Conservation (phyloP, 2,888 invertebrate species). For the Euproctis similis region DNA sequence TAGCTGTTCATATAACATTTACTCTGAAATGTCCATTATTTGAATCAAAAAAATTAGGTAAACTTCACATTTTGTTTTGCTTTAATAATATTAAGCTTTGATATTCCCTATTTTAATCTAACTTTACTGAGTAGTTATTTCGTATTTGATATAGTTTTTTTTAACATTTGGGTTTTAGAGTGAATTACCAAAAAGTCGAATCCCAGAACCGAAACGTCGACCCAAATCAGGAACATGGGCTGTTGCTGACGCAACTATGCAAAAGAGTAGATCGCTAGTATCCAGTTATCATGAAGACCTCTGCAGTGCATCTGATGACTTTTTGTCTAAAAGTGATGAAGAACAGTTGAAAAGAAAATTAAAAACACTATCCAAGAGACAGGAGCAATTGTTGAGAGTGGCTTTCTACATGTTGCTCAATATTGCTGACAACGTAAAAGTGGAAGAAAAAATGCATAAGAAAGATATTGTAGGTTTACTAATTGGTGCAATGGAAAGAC, state of each 20-base stretch:
- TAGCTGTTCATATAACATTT: too few relatives aligned
- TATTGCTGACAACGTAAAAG: slow-evolving; percentile 94
- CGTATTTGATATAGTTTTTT: too few relatives aligned
- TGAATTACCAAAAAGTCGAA: slow-evolving; percentile 81
- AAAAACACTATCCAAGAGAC: slow-evolving; percentile 89
- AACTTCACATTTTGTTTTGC: too few relatives aligned
- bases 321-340: slow-evolving; percentile 78
- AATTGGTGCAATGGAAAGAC: slow-evolving; percentile 90
- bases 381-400: slow-evolving; percentile 93
- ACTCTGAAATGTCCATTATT: too few relatives aligned
- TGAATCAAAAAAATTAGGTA: too few relatives aligned
- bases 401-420: slow-evolving; percentile 95
- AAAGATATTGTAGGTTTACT: slow-evolving; percentile 92
- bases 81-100: too few relatives aligned
- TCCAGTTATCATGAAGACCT: slow-evolving; percentile 82
- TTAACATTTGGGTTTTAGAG: slow-evolving; percentile 56
- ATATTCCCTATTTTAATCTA: too few relatives aligned
- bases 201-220: slow-evolving; percentile 82
- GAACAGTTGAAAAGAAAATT: slow-evolving; percentile 86
- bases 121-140: too few relatives aligned
- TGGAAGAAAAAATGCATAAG: slow-evolving; percentile 98
- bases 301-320: slow-evolving; percentile 67
- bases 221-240: slow-evolving; percentile 87
- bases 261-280: slow-evolving; percentile 77
- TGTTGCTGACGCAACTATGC: slow-evolving; percentile 69